Evolutionary conservation across 2,888 invertebrate genomes (phyloP).

Genomic region (Rhorus exstirpatorius): DNA sequence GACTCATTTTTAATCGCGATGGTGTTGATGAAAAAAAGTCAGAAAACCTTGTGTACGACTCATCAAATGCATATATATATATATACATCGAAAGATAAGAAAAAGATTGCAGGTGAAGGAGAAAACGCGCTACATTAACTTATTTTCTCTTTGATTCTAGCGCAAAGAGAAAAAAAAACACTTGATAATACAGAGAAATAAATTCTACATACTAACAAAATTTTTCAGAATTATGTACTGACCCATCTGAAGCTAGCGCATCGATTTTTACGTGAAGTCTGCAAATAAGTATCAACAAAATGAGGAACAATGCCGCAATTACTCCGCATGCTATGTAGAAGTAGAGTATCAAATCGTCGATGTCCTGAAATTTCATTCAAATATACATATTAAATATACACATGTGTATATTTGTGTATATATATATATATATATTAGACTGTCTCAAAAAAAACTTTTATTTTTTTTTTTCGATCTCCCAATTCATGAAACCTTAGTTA

Average conservation of each 20-base stretch:
- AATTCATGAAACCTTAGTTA: too few species aligned
- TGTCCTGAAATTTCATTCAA: constrained; percentile 74
- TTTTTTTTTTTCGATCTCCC: too few species aligned
- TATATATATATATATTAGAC: too few species aligned
- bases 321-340: constrained; percentile 81
- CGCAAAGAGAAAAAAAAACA: constrained; percentile 6
- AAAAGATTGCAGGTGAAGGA: background rate
- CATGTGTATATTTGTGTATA: too few species aligned
- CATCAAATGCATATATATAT: background rate
- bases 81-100: constrained; percentile 7
- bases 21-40: background rate
- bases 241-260: constrained; percentile 77
- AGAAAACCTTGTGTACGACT: constrained; percentile 4
- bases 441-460: too few species aligned
- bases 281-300: constrained; percentile 79
- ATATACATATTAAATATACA: too few species aligned
- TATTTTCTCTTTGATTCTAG: background rate
- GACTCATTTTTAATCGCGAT: constrained; percentile 30
- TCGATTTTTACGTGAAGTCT: constrained; percentile 80
- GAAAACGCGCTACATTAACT: background rate
- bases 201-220: too few species aligned
- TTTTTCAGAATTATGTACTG: too few species aligned
- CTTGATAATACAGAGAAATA: background rate
- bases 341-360: constrained; percentile 77
- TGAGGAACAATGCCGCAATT: constrained; percentile 72